A percentile compares a stretch with the other conserved stretches of the same genome.
Evolutionary conservation across 2,888 invertebrate species (phyloP).

Genomic region (Nematopogon swammerdamellus): DNA sequence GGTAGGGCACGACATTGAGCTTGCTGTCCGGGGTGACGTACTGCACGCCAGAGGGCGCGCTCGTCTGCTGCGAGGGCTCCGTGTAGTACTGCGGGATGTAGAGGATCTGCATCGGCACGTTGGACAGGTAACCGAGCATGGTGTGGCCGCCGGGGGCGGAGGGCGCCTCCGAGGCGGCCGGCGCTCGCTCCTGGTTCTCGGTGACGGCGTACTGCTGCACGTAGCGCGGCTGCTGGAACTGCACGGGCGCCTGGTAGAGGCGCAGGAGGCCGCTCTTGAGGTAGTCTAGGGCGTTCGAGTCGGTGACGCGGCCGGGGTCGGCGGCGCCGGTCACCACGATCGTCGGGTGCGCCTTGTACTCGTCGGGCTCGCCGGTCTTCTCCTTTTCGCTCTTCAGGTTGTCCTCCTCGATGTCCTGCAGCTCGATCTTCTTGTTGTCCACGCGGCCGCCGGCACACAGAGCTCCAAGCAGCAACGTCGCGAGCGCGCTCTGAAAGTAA

Average conservation of each 20-base stretch:
- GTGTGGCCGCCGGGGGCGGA: conserved; percentile 20
- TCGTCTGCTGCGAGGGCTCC: conserved; percentile 20
- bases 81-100: conserved; percentile 43
- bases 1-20: too few relatives aligned
- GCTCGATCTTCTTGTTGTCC: conserved; percentile 62
- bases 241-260: conserved; percentile 27
- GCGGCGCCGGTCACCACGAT: conserved; percentile 11
- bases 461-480: conserved; percentile 22
- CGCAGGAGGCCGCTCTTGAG: conserved; percentile 30
- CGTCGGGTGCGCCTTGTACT: conserved; percentile 21
- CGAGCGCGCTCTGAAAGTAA: conserved; percentile 42
- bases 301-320: conserved; percentile 15
- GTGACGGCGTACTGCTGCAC: conserved; percentile 44
- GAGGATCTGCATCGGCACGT: conserved; percentile 46
- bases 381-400: conserved; percentile 60
- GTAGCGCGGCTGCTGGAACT: conserved; percentile 24
- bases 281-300: conserved; percentile 19
- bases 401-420: conserved; percentile 74
- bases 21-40: conserved; percentile 21
- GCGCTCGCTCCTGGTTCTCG: conserved; percentile 29
- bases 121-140: conserved; percentile 41
- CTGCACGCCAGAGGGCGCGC: conserved; percentile 19
- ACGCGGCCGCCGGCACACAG: conserved; percentile 23
- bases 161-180: conserved; percentile 18
- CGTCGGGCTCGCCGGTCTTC: conserved; percentile 26